Evolutionary conservation across 2,888 invertebrate genomes (phyloP), one percentile per base, ranked within the genome.

Genomic region (Mycogona germanica): DNA sequence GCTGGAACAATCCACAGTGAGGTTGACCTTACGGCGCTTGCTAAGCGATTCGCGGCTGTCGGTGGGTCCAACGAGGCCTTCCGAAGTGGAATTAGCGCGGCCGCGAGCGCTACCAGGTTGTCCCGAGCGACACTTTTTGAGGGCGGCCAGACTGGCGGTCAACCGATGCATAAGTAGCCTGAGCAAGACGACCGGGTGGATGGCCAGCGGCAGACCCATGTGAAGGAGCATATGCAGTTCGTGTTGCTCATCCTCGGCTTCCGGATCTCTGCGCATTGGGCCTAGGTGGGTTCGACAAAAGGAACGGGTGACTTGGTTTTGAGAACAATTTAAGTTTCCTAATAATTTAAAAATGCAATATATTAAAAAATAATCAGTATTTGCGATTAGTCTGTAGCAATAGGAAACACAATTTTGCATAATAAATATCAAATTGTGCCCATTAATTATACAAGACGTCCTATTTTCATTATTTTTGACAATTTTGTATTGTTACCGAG

Each of bases 151-250:
- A 23, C 74, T 73, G 44, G 74, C 74, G 53, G 77, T 72, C 56
- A 77, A 67, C 55, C 75, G 70, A 64, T 77, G 77, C 55, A 75
- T 72, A 29, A 77, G 68, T 45, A 77, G 68, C 23, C 77, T 67
- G 38, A 77, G 65, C 37, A 77, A 67, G 49, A 77, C 73, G 32
- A 76, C 68, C 1, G 77, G 76, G 63, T 75, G 74, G 49, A 76
- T 70, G 9, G 75, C 69, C 59, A 74, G 67, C 2, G 76, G 75
- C 55, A 75, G 67, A 56, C 70, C 70, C 25, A 70, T 65, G 40
- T 70, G 65, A 59, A 71, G 70, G 55, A 66, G 67, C 58, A 67
- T 65, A 29, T 67, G 67, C 59, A 70, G 67, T 45, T 59, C 59
- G 30, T 38, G 38, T 14, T 21, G 25, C 14, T 35, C 21, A 29